phyloP scores from a whole-genome alignment of 2,888 invertebrate genomes.

The Neoaliturus tenellus region DNA sequence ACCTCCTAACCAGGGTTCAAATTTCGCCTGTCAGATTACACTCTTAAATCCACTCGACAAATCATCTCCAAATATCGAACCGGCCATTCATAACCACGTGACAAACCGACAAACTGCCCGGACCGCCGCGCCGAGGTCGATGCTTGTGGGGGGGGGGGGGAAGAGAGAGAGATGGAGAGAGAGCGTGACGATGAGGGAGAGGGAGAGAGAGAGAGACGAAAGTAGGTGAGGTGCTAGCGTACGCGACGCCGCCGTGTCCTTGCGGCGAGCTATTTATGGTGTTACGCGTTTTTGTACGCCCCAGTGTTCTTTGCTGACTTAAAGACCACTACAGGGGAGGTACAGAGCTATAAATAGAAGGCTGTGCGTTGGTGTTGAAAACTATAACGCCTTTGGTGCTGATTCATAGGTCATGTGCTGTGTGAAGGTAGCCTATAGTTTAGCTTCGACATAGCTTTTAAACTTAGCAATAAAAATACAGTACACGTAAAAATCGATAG shows the following conservation, averaged over 20 bases:
- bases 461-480: too few species aligned
- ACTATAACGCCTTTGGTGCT: too few species aligned
- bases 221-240: conserved; percentile 26
- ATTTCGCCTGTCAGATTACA: conserved; percentile 16
- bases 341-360: too few species aligned
- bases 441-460: too few species aligned
- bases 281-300: conserved; percentile 4
- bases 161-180: not conserved
- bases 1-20: not conserved
- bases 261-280: conserved; percentile 15
- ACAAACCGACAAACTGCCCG: conserved; percentile 17
- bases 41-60: conserved; percentile 12
- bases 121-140: not conserved
- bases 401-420: too few species aligned
- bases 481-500: too few species aligned
- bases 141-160: not conserved
- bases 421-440: too few species aligned
- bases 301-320: not conserved
- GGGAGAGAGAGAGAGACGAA: conserved; percentile 29
- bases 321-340: not conserved
- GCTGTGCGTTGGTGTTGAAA: too few species aligned
- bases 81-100: conserved; percentile 3
- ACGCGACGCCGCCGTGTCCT: not conserved
- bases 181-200: not conserved
- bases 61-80: conserved; percentile 30